Percentiles rank a stretch among this genome's conserved stretches.
phyloP scores from a whole-genome alignment of 2,113 vertebrate species.

The Pitta sordida region DNA sequence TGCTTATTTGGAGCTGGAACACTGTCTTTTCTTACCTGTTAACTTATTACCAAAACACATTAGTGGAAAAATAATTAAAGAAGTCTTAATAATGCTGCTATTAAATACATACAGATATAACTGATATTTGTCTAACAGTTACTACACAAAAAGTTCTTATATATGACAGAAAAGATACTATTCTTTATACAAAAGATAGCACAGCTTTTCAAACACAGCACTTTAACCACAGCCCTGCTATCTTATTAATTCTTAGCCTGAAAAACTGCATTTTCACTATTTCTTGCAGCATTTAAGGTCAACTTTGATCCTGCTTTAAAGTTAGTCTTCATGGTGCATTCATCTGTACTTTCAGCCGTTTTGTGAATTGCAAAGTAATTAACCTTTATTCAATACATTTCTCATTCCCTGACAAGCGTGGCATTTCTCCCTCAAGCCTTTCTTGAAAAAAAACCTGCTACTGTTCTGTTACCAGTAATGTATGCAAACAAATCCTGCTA shows the following conservation, averaged over 20 bases:
- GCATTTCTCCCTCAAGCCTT: constrained; percentile 36
- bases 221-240: not conserved
- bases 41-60: not conserved
- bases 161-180: not conserved
- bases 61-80: not conserved
- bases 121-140: not conserved
- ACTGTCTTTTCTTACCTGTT: not conserved
- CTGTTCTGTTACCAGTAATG: not conserved
- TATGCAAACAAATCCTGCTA: not conserved
- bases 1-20: not conserved
- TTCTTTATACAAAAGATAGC: not conserved
- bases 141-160: not conserved
- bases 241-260: not conserved
- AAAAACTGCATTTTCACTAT: not conserved
- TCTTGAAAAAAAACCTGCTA: not conserved
- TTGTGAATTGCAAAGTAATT: constrained; percentile 45
- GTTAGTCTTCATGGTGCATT: not conserved
- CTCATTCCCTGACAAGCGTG: not conserved
- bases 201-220: not conserved
- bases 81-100: not conserved
- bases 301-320: not conserved
- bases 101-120: not conserved
- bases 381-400: constrained; percentile 51
- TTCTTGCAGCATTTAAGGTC: not conserved
- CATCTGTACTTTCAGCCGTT: not conserved